Evolutionary conservation across 2,797 vertebrate species (phyloP), one percentile per base, ranked within the genome.

Genomic region (Parotocinclus haroldoi): DNA sequence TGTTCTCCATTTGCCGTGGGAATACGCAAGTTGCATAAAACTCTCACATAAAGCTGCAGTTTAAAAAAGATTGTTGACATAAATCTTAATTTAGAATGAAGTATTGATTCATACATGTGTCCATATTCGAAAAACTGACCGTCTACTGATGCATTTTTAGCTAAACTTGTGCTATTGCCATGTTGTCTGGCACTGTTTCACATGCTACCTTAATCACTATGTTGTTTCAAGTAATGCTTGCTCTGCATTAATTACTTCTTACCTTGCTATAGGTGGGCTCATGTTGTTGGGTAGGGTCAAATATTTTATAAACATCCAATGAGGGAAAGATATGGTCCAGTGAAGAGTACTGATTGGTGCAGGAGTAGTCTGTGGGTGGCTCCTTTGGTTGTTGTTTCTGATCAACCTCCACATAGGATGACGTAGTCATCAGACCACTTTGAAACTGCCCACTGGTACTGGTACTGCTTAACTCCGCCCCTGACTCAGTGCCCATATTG

Each of bases 181-280:
- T 42, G 40, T 11, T 42, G 40, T 7, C 40, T 27, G 2, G 27
- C 27, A 27, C 27, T 27, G n/a, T n/a, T n/a, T n/a, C n/a, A n/a
- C n/a, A n/a, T n/a, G n/a, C 27, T 27, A 27, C 27, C 27, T 27
- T 27, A 2, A 27, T 27, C 27, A 27, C 40, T 8, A 42, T 4
- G 8, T 3, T 42, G 8, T 3, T 3, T 11, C 10, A 11, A 42
- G 8, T 42, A 9, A 12, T 16, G 9, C 12, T 10, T 49, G 8
- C 9, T 11, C 39, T 49, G 42, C 11, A 60, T 62, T 51, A 68
- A 68, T 48, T 18, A 27, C 10, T 42, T 45, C 37, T 48, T 79
- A 90, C 88, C 89, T 86, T 82, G 75, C 76, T 77, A 63, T 71
- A 76, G 6, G 69, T 13, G 40, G 68, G 9, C 7, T 84, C 82